Percentiles rank a stretch among this genome's conserved stretches.
Evolutionary conservation across 2,113 vertebrate genomes (phyloP).

Genomic region (Odobenus rosmarus): DNA sequence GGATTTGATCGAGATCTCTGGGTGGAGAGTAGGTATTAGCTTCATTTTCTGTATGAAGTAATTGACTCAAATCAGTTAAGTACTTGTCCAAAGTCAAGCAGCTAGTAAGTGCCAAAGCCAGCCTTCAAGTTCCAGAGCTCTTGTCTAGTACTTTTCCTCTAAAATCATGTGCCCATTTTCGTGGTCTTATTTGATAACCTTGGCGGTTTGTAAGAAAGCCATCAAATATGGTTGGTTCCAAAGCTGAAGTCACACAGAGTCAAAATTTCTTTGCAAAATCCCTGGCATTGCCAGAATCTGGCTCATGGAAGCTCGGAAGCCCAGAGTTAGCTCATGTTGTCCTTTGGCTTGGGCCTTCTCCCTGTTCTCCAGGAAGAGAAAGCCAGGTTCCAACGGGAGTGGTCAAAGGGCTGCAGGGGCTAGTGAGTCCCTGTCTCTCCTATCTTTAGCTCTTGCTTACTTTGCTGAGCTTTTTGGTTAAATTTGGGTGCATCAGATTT

Average conservation of each 20-base stretch:
- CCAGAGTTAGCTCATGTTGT: too few relatives aligned
- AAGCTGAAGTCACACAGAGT: background rate
- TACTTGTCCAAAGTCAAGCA: background rate
- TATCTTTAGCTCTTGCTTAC: background rate
- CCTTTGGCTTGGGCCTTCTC: background rate
- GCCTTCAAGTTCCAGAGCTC: background rate
- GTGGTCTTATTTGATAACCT: background rate
- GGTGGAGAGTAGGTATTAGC: background rate
- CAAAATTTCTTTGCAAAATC: background rate
- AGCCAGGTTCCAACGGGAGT: background rate
- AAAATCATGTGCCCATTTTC: background rate
- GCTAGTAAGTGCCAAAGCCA: background rate
- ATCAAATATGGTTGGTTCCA: background rate
- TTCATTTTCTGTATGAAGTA: background rate
- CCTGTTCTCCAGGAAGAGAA: background rate
- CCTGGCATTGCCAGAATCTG: background rate
- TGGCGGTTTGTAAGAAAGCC: background rate
- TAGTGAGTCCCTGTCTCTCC: background rate
- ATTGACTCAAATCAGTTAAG: background rate
- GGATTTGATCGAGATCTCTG: background rate
- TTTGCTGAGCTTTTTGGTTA: conserved; percentile 12
- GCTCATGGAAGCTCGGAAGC: background rate
- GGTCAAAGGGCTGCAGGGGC: background rate
- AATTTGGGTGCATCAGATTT: background rate
- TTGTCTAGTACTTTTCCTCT: background rate